Percentiles rank a stretch among this genome's conserved stretches.
Conservation (phyloP, 2,888 invertebrate genomes). For the Lepidochrysops patricia region DNA sequence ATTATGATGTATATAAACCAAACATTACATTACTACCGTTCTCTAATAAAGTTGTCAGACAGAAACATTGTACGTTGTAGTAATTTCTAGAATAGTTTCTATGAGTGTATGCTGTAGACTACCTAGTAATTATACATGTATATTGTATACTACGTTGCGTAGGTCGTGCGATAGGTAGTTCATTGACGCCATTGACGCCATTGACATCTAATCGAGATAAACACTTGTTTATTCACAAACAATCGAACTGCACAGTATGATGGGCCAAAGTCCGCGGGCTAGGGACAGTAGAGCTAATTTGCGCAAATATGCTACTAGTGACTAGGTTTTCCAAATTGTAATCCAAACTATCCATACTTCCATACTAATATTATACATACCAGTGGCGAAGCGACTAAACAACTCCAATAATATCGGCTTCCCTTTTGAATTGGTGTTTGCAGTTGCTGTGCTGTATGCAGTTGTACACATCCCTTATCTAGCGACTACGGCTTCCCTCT, state of each 20-base stretch:
- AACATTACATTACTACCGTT: not conserved
- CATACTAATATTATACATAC: too few relatives aligned
- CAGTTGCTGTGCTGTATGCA: too few relatives aligned
- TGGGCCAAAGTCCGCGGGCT: not conserved
- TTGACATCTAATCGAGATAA: not conserved
- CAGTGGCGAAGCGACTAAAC: too few relatives aligned
- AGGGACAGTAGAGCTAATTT: not conserved
- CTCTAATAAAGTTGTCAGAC: not conserved
- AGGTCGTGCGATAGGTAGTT: constrained; percentile 1
- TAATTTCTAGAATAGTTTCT: not conserved
- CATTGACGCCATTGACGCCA: not conserved
- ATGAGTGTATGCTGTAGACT: not conserved
- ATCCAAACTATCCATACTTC: too few relatives aligned
- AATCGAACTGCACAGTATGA: not conserved
- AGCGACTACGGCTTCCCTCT: too few relatives aligned
- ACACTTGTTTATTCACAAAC: constrained; percentile 2
- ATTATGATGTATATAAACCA: too few relatives aligned
- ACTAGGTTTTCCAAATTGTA: too few relatives aligned
- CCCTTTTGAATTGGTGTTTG: too few relatives aligned
- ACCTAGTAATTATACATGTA: not conserved
- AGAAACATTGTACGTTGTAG: not conserved
- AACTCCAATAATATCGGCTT: too few relatives aligned
- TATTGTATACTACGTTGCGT: not conserved
- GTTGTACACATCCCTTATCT: too few relatives aligned
- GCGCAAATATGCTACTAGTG: not conserved